These are phyloP conservation scores for Mesopsocus fuscifrons DNA, from an alignment of 2,888 invertebrate species.

Conservation along the genomic window DNA sequence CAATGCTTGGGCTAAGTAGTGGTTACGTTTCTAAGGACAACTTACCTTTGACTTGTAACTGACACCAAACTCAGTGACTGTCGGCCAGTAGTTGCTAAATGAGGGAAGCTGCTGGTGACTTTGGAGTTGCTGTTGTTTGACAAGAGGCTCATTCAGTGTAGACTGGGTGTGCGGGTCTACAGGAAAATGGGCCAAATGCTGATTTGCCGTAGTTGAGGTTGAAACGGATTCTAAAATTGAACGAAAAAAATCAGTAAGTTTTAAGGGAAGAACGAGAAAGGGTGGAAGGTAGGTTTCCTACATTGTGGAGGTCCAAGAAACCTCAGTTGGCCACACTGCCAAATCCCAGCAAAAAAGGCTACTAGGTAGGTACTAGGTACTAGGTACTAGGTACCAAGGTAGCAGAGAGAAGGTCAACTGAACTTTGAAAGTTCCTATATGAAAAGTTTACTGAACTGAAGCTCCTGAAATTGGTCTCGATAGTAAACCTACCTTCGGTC, in stretches of 20 bases:
- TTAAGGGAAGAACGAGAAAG: constrained; percentile 8
- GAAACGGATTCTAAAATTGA: neutral
- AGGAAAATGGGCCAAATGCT: constrained; percentile 1
- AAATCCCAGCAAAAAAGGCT: too few species aligned
- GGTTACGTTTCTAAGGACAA: too few species aligned
- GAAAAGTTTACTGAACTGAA: too few species aligned
- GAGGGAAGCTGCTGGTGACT: constrained; percentile 12
- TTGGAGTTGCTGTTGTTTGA: constrained; percentile 6
- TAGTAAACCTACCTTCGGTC: constrained; percentile 41
- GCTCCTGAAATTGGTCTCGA: too few species aligned
- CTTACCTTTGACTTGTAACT: constrained; percentile 35
- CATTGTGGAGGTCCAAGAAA: too few species aligned
- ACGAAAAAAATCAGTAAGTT: neutral
- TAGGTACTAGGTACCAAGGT: too few species aligned
- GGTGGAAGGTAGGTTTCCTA: too few species aligned
- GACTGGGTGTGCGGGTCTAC: constrained; percentile 1
- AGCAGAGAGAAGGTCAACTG: too few species aligned
- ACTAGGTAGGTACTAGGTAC: too few species aligned
- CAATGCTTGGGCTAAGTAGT: too few species aligned
- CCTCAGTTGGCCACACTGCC: too few species aligned
- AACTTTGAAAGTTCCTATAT: too few species aligned
- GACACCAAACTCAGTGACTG: constrained; percentile 64
- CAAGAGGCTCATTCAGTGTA: constrained; percentile 6
- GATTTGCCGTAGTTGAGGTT: neutral
- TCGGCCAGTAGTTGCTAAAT: constrained; percentile 41